Base-by-base conservation (phyloP, 2,888 invertebrate species). In the Pollenia griseotomentosa region DNA sequence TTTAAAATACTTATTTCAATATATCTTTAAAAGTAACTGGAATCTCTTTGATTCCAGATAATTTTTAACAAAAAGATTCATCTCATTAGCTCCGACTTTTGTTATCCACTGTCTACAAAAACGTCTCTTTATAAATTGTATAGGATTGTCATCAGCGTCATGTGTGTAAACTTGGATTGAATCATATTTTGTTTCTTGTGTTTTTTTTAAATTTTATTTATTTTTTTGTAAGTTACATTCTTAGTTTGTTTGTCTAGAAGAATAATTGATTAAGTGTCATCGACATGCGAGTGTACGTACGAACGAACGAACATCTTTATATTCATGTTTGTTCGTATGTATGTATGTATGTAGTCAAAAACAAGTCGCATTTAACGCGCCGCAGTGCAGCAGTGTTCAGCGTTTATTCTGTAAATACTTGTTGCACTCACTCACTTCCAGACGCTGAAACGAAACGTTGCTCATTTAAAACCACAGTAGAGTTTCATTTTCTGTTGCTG, bases 261-360 rank as follows among this genome's bases (percentile, higher is more conserved):
- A 85, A 85, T 85, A 88, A 88, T 88, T 88, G 85, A 88, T 88
- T 85, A 88, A 88, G 87, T 83, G 87, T 88, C 85, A 85, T 80
- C 87, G 85, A 87, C 87, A 74, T 87, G 71, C 71, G 63, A 83
- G 53, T 44, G 53, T 81, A 57, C 14, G 33, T 16, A 53, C 55
- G 68, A 53, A 14, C 33, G 46, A 48, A 10, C 14, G 65, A 46
- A 9, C n/a, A 68, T 68, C 51, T 61, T 16, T 61, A 16, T 53
- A 68, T 55, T 71, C 55, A 55, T 14, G 68, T 51, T 46, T 19
- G 63, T 1, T 33, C 33, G 33, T 33, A 4, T 19, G 19, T 19
- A 23, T 3, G 2, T 23, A 23, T 33, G 33, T 33, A 33, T 33
- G 33, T 33, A 33, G 55, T 44, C n/a, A 44, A 51, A 44, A 55